Percentiles rank a stretch among this genome's conserved stretches.
phyloP scores from a whole-genome alignment of 1,140 invertebrate species.

The Solenopsis invicta region DNA sequence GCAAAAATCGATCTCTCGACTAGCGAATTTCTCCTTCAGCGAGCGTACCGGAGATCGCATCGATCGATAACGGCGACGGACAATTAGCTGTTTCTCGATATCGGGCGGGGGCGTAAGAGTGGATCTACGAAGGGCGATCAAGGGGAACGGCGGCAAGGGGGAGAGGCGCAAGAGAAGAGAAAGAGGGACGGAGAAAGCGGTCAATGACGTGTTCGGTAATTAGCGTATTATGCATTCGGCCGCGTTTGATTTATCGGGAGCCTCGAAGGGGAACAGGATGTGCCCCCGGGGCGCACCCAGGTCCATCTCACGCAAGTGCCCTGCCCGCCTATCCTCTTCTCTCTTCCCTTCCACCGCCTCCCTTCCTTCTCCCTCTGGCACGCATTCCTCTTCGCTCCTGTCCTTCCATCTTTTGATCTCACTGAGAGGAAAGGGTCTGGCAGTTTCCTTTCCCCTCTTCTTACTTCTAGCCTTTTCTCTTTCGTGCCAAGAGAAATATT shows the following conservation, averaged over 20 bases:
- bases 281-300: conserved; percentile 78
- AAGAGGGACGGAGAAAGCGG: conserved; percentile 67
- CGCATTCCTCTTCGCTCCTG: conserved; percentile 22
- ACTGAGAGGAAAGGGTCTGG: conserved; percentile 17
- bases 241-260: conserved; percentile 79
- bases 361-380: conserved; percentile 1
- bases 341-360: conserved; percentile 13
- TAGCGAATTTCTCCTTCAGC: conserved; percentile 61
- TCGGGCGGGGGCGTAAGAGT: conserved; percentile 72
- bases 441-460: conserved; percentile 1
- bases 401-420: conserved; percentile 35
- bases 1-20: conserved; percentile 55
- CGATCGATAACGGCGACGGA: conserved; percentile 69
- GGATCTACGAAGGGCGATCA: conserved; percentile 31
- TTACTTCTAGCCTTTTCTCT: conserved; percentile 35
- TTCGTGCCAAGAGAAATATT: conserved; percentile 23
- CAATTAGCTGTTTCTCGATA: conserved; percentile 77
- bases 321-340: conserved; percentile 48
- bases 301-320: conserved; percentile 77
- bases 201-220: conserved; percentile 77
- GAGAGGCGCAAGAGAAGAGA: background rate
- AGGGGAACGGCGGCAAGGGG: conserved; percentile 15
- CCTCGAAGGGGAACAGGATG: conserved; percentile 76
- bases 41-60: conserved; percentile 62
- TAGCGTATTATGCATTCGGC: conserved; percentile 79